These are phyloP conservation scores for Acheta domesticus DNA, from an alignment of 2,888 invertebrate genomes.

Conservation along the genomic window DNA sequence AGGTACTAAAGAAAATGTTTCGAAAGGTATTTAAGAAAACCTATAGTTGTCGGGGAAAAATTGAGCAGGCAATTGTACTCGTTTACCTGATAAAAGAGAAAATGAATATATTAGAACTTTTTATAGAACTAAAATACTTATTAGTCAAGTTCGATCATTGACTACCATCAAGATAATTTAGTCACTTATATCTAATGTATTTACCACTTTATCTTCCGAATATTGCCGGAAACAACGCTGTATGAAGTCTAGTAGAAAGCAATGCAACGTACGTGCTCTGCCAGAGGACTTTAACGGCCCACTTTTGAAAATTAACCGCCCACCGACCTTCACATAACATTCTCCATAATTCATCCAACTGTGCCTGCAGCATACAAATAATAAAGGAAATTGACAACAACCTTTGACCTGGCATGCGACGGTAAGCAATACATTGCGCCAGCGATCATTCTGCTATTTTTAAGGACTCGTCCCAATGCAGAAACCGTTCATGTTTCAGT, in stretches of 20 bases:
- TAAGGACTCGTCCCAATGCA: neutral
- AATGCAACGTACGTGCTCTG: neutral
- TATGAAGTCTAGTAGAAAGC: neutral
- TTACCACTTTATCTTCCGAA: neutral
- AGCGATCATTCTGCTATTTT: neutral
- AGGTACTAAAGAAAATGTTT: too few relatives aligned
- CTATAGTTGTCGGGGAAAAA: too few relatives aligned
- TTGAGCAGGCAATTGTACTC: too few relatives aligned
- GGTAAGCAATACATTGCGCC: neutral
- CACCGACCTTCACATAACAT: neutral
- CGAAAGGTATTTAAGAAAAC: too few relatives aligned
- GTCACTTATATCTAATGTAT: too few relatives aligned
- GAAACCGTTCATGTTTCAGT: too few relatives aligned
- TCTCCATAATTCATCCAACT: conserved; percentile 5
- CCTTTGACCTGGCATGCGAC: neutral
- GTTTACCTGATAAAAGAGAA: too few relatives aligned
- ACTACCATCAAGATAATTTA: too few relatives aligned
- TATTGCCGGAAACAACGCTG: neutral
- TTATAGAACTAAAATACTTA: too few relatives aligned
- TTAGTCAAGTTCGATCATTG: too few relatives aligned
- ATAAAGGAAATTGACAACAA: conserved; percentile 18
- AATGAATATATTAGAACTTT: too few relatives aligned
- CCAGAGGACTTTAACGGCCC: neutral
- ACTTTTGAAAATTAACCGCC: neutral
- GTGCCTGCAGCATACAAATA: neutral